Percentiles rank a stretch among this genome's conserved stretches.
phyloP scores from a whole-genome alignment of 2,888 invertebrate species.

The Anaspis maculata region DNA sequence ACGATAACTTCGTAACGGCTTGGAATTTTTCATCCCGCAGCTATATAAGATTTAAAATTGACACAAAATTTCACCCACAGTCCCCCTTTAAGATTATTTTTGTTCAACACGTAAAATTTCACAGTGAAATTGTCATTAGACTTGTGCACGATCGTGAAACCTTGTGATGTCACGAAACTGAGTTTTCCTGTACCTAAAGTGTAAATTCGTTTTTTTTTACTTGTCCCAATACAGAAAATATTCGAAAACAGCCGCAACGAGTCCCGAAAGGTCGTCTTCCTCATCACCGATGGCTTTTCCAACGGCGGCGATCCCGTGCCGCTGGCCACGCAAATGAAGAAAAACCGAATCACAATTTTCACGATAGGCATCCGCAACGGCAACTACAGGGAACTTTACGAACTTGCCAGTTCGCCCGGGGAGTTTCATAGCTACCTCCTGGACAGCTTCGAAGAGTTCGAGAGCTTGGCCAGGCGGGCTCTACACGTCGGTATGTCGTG shows the following conservation, averaged over 20 bases:
- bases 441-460: constrained; percentile 61
- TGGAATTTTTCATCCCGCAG: no score
- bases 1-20: no score
- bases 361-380: constrained; percentile 56
- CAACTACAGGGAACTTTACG: constrained; percentile 53
- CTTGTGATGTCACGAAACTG: no score
- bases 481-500: constrained; percentile 57
- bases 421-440: constrained; percentile 57
- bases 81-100: no score
- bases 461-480: constrained; percentile 57
- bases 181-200: no score
- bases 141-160: no score
- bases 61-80: no score
- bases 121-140: no score
- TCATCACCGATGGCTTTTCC: constrained; percentile 64
- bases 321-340: constrained; percentile 49
- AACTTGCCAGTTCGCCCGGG: constrained; percentile 56
- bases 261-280: constrained; percentile 53
- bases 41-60: no score
- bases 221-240: constrained; percentile 38
- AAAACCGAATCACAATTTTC: constrained; percentile 46
- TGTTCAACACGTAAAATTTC: no score
- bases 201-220: background rate
- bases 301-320: constrained; percentile 60
- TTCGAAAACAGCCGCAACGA: constrained; percentile 41